phyloP scores from a whole-genome alignment of 2,113 vertebrate genomes.

The Heloderma charlesbogerti region DNA sequence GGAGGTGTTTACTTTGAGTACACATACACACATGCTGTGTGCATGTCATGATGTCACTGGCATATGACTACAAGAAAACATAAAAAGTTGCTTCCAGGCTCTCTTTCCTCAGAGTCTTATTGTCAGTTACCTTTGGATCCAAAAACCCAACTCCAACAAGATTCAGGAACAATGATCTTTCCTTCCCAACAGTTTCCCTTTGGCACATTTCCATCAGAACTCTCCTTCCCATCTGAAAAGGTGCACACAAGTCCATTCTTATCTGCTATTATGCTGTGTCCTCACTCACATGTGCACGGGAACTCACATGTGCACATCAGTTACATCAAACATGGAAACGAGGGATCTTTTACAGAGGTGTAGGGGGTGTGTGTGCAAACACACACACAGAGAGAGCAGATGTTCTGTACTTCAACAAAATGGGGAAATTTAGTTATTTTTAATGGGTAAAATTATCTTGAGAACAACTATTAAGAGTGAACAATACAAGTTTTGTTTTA shows the following conservation, averaged over 20 bases:
- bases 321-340: neutral
- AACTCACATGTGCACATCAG: neutral
- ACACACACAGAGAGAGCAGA: neutral
- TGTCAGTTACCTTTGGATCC: neutral
- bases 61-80: too few species aligned
- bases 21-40: neutral
- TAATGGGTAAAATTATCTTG: neutral
- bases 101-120: neutral
- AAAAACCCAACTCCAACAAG: neutral
- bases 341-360: too few species aligned
- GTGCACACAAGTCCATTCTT: neutral
- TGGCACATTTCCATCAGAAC: neutral
- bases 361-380: too few species aligned
- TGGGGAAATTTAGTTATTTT: neutral
- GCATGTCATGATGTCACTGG: too few species aligned
- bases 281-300: neutral
- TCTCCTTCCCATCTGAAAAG: neutral
- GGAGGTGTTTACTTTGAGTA: conserved; percentile 52
- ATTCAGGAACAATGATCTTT: too few species aligned
- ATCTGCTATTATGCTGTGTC: neutral
- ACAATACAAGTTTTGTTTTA: neutral
- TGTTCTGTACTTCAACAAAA: neutral
- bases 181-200: neutral
- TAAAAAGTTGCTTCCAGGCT: neutral
- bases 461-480: neutral